Conservation (phyloP, 2,113 vertebrate genomes). For the Labeo catla region DNA sequence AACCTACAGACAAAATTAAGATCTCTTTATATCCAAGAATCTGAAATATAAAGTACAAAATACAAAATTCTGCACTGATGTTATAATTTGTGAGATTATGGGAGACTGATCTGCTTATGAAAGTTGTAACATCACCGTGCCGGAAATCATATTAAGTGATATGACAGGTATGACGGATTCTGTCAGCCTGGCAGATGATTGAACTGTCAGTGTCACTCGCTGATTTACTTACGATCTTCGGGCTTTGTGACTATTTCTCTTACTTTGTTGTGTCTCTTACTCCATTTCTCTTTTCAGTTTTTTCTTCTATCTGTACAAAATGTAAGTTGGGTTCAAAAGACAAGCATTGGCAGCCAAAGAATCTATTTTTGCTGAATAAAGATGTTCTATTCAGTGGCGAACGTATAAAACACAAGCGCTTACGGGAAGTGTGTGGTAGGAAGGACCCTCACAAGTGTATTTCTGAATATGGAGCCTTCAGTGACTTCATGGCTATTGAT, state of each 20-base stretch:
- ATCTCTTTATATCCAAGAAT: neutral
- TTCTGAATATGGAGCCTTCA: neutral
- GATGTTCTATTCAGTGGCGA: neutral
- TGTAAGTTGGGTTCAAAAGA: neutral
- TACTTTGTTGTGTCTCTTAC: neutral
- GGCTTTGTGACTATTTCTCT: neutral
- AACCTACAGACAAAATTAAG: neutral
- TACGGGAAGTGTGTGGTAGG: neutral
- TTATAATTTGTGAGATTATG: too few relatives aligned
- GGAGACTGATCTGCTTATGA: constrained; percentile 9
- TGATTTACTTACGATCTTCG: constrained; percentile 17
- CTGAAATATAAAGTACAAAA: too few relatives aligned
- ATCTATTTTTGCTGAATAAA: constrained; percentile 13
- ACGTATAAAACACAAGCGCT: neutral
- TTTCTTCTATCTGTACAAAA: neutral
- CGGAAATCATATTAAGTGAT: constrained; percentile 22
- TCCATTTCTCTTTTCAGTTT: neutral
- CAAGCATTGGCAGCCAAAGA: neutral
- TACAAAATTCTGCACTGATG: too few relatives aligned
- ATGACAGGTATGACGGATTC: constrained; percentile 39
- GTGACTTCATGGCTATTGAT: constrained; percentile 3
- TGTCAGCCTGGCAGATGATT: constrained; percentile 26
- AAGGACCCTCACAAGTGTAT: neutral
- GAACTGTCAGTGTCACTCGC: constrained; percentile 21
- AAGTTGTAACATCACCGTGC: neutral